Evolutionary conservation across 2,888 invertebrate genomes (phyloP), one percentile per base, ranked within the genome.

Genomic region (Camptogramma bilineatum): DNA sequence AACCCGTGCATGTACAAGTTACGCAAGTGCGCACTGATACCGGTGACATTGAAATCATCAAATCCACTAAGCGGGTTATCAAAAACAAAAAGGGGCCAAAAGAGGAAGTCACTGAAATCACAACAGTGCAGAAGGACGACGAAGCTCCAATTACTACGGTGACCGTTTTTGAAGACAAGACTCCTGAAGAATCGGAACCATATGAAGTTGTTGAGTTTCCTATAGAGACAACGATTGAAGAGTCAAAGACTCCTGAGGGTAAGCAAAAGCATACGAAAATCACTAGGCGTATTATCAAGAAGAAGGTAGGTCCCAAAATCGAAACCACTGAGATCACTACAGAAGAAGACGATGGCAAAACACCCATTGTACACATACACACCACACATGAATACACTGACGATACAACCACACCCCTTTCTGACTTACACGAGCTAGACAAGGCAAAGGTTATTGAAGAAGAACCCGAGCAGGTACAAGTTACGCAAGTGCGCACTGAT

Each of bases 121-220:
- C 87, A 3, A 93, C 92, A 16, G 80, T 87, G 67, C 84, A 68
- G 76, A 88, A 81, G 73, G 79, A 89, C 79, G 88, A 88, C 58
- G 82, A 88, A 69, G 66, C 73, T 42, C 81, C 81, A 5, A 75
- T 79, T 68, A 81, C 81, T 0, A 81, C 82, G 7, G 80, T 83
- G 9, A 74, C 63, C 62, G 59, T 72, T 2, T 46, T 51, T 0
- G 72, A 73, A 58, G 59, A 68, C 57, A 54, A 73, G 44, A 79
- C 72, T 42, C 72, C 81, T 44, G 75, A 81, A 71, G 69, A 77
- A 9, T 9, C 34, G 2, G 34, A 34, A 34, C 34, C 34, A 10
- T 8, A 1, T 10, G 34, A 10, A 10, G 9, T 34, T 10, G 34
- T 34, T 10, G 34, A 34, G 9, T 10, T 34, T 34, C 34, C 34